Evolutionary conservation across 2,888 invertebrate genomes (phyloP), one percentile per base, ranked within the genome.

Genomic region (Oscheius sp.): DNA sequence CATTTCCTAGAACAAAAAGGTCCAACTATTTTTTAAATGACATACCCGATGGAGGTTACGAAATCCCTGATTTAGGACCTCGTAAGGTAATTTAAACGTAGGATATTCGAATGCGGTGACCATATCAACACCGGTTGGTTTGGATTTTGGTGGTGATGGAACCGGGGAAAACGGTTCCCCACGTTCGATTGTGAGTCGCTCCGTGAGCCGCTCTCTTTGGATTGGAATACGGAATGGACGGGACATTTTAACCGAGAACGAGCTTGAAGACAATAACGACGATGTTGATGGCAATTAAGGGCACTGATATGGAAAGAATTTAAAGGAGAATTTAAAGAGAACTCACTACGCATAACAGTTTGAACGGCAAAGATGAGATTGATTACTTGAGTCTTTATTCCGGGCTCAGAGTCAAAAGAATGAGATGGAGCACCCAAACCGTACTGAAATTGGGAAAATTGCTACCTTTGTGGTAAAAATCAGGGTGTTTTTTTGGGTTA

Each of bases 61-160:
- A 89, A 97, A 99, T 86, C 94, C 95, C 89, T 98, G 98, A 90
- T 99, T 99, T 80, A 99, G 91, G 63, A 98, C 92, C 90, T 99
- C 99, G 88, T 98, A 99, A 1, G 98, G 98, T 80, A 98, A 96
- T 92, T 96, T 96, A 81, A 97, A 91, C 29, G 96, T 96, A 68
- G 96, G 94, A 91, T 97, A 96, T 90, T 98, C 98, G 89, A 97
- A 91, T 80, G 95, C 94, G 90, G 94, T 25, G 52, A 66, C 95
- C 77, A 96, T 91, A 91, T 96, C 96, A 69, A 82, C 68, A 69
- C 52, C 49, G 16, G 3, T 35, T 35, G 35, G 35, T 9, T 35
- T 35, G 35, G 35, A 35, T 18, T 5, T 55, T 25, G 35, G 35
- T 6, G 35, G 35, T 3, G 35, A 3, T 35, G 35, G 35, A 3